A percentile compares a stretch with the other conserved stretches of the same genome.
phyloP scores from a whole-genome alignment of 2,888 invertebrate genomes.

The Pyralis farinalis region DNA sequence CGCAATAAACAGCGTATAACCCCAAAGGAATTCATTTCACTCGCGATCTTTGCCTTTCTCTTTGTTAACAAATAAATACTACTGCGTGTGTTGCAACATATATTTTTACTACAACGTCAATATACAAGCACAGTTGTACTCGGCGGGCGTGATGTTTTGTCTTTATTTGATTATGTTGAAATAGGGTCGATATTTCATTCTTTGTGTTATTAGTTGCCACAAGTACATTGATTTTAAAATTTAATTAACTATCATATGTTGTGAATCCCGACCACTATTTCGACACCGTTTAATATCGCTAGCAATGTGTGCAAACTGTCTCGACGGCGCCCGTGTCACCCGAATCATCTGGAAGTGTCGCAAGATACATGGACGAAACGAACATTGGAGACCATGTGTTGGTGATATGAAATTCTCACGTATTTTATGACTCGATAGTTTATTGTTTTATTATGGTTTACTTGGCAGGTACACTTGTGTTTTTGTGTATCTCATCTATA shows the following conservation, averaged over 20 bases:
- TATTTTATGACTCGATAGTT: conserved; percentile 8
- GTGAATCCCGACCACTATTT: conserved; percentile 40
- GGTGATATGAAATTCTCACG: not conserved
- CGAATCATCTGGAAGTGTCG: conserved; percentile 60
- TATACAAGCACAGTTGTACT: conserved; percentile 51
- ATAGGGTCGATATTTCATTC: conserved; percentile 30
- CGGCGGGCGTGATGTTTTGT: conserved; percentile 62
- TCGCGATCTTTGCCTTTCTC: too few species aligned
- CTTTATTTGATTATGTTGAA: conserved; percentile 57
- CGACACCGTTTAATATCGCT: conserved; percentile 61
- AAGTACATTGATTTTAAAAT: not conserved
- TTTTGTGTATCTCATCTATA: conserved; percentile 11
- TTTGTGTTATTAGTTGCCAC: conserved; percentile 4
- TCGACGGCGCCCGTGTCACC: conserved; percentile 59
- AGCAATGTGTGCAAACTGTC: conserved; percentile 78
- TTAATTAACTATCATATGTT: too few species aligned
- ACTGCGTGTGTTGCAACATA: too few species aligned
- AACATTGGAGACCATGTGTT: conserved; percentile 13
- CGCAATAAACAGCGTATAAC: too few species aligned
- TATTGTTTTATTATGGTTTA: conserved; percentile 7
- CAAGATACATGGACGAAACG: conserved; percentile 19
- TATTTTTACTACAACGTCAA: conserved; percentile 7
- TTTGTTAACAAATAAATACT: too few species aligned
- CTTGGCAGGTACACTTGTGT: conserved; percentile 7
- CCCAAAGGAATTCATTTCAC: too few species aligned